Evolutionary conservation across 2,888 invertebrate species (phyloP).

Genomic region (Electrophaes corylata): DNA sequence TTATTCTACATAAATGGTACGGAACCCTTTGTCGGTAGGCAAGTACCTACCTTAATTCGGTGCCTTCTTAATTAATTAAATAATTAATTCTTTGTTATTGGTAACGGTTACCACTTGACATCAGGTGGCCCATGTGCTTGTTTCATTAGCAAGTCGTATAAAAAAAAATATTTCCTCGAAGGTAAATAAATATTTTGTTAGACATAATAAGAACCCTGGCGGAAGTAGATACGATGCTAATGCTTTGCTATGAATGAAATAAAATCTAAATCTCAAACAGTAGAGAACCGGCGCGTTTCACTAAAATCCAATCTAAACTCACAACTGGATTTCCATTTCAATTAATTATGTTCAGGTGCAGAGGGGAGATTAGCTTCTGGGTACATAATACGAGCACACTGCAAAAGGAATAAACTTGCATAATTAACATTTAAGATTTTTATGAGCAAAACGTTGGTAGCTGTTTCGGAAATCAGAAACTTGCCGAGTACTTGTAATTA

Average conservation of each 20-base stretch:
- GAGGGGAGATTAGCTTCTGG: constrained; percentile 7
- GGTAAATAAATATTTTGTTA: too few relatives aligned
- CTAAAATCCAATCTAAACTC: constrained; percentile 8
- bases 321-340: constrained; percentile 7
- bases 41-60: too few relatives aligned
- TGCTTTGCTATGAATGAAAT: not conserved
- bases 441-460: not conserved
- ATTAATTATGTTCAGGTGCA: constrained; percentile 10
- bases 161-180: too few relatives aligned
- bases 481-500: too few relatives aligned
- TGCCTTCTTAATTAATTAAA: too few relatives aligned
- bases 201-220: too few relatives aligned
- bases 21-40: too few relatives aligned
- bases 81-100: too few relatives aligned
- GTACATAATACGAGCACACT: not conserved
- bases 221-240: not conserved
- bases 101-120: too few relatives aligned
- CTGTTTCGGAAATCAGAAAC: not conserved
- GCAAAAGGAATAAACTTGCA: not conserved
- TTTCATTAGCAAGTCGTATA: too few relatives aligned
- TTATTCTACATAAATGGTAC: too few relatives aligned
- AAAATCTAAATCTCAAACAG: not conserved
- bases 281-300: not conserved
- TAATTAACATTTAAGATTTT: not conserved
- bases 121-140: too few relatives aligned